Evolutionary conservation across 2,888 invertebrate genomes (phyloP).

Genomic region (Pyrgus malvae): DNA sequence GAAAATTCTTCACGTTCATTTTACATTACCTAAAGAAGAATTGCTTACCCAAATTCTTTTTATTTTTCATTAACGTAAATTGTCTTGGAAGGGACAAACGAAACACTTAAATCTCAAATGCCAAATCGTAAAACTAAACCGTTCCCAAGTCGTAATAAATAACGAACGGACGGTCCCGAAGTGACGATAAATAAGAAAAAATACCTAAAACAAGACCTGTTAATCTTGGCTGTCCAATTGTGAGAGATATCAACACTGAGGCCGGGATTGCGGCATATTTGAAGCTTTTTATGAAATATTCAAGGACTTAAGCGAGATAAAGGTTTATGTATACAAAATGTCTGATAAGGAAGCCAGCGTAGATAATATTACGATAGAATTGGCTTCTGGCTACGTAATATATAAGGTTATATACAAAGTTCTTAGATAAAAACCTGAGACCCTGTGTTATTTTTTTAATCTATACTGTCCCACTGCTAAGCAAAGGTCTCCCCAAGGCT

Average conservation of each 20-base stretch:
- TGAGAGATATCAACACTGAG: not conserved
- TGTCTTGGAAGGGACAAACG: no score
- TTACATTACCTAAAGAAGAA: no score
- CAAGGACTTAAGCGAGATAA: constrained; percentile 17
- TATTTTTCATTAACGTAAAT: no score
- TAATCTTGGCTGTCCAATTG: not conserved
- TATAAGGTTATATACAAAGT: no score
- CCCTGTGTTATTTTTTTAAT: no score
- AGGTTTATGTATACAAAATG: constrained; percentile 23
- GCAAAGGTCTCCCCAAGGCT: no score
- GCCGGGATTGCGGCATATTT: not conserved
- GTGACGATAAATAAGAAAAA: constrained; percentile 2
- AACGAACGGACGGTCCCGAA: not conserved
- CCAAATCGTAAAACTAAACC: not conserved
- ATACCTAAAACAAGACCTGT: constrained; percentile 4
- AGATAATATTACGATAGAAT: not conserved
- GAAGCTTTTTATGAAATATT: constrained; percentile 21
- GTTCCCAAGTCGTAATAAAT: not conserved
- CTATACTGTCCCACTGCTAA: no score
- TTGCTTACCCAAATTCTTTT: no score
- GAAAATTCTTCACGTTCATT: no score
- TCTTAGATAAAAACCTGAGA: no score
- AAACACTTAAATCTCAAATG: not conserved
- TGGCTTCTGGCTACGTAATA: not conserved
- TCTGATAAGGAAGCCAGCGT: constrained; percentile 7